Conservation (phyloP, 2,113 vertebrate species). For the Vicugna pacos region DNA sequence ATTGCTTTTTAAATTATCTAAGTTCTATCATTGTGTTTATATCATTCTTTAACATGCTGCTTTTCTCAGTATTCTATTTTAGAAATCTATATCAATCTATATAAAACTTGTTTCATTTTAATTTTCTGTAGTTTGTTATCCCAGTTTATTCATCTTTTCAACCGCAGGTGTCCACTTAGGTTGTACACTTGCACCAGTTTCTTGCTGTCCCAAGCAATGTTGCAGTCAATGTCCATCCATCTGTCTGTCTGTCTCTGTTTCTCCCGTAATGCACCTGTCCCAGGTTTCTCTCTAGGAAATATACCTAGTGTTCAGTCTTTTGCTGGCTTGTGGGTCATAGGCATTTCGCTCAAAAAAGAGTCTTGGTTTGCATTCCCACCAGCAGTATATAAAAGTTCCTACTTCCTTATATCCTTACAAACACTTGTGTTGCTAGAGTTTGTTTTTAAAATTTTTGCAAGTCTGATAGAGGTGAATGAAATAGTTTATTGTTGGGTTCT, state of each 20-base stretch:
- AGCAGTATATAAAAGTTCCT: neutral
- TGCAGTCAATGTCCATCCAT: neutral
- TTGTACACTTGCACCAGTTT: neutral
- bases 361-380: neutral
- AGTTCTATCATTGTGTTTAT: neutral
- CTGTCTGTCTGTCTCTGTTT: neutral
- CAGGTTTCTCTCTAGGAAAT: slow-evolving; percentile 25
- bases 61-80: neutral
- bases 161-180: neutral
- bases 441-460: neutral
- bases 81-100: neutral
- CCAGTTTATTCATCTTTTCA: neutral
- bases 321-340: neutral
- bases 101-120: neutral
- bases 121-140: neutral
- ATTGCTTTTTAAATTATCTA: neutral
- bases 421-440: neutral
- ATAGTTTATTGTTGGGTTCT: neutral
- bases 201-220: neutral
- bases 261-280: neutral
- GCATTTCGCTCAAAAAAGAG: neutral
- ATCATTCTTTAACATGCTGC: neutral
- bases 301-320: neutral
- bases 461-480: neutral
- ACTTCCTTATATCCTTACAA: neutral